Conservation (phyloP, 2,113 vertebrate species). For the Tylochromis polylepis region DNA sequence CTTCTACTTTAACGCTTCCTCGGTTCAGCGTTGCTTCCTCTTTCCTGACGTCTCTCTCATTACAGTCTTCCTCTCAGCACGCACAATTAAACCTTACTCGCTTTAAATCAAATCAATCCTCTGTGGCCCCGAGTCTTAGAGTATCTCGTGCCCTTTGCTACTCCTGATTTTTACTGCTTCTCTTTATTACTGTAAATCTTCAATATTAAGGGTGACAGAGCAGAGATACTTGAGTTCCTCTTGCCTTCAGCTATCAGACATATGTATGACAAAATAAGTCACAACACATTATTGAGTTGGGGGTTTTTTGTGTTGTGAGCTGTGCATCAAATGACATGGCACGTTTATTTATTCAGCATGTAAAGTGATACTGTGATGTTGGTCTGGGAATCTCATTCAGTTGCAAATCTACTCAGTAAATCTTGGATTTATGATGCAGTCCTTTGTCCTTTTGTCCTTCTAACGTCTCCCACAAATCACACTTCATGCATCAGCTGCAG, state of each 20-base stretch:
- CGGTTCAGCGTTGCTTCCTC: neutral
- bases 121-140: neutral
- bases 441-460: slow-evolving; percentile 12
- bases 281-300: neutral
- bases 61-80: slow-evolving; percentile 17
- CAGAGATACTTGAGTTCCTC: neutral
- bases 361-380: neutral
- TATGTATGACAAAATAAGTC: neutral
- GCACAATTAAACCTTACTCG: slow-evolving; percentile 46
- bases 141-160: slow-evolving; percentile 20
- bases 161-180: slow-evolving; percentile 33
- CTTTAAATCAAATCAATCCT: slow-evolving; percentile 51
- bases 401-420: neutral
- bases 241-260: neutral
- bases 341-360: neutral
- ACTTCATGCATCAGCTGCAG: neutral
- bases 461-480: slow-evolving; percentile 3
- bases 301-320: neutral
- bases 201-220: neutral
- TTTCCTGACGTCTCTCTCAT: slow-evolving; percentile 18
- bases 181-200: slow-evolving; percentile 33
- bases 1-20: slow-evolving; percentile 19
- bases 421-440: neutral
- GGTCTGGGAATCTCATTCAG: neutral
- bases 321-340: neutral